These are phyloP conservation scores for Isichthys henryi DNA, from an alignment of 2,113 vertebrate species.

Conservation along the genomic window DNA sequence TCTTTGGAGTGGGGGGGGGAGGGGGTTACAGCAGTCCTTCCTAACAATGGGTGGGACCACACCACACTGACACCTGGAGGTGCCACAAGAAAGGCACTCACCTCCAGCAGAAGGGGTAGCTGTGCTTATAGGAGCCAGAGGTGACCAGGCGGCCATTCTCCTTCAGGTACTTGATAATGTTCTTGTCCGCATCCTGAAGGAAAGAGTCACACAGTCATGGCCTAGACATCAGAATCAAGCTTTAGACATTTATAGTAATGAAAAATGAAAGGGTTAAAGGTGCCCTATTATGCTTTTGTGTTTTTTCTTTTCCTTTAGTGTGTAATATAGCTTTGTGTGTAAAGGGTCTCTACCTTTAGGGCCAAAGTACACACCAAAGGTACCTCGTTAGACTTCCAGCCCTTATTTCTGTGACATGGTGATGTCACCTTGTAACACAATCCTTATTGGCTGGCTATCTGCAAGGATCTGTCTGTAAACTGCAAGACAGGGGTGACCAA, in stretches of 20 bases:
- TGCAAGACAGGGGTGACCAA: neutral
- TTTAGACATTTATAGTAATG: neutral
- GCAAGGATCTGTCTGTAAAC: no score
- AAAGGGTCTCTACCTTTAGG: neutral
- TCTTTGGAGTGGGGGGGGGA: neutral
- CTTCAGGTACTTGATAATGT: slow-evolving; percentile 83
- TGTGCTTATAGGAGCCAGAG: slow-evolving; percentile 73
- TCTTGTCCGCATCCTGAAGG: slow-evolving; percentile 86
- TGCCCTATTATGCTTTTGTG: neutral
- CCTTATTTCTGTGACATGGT: neutral
- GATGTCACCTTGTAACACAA: neutral
- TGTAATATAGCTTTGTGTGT: neutral
- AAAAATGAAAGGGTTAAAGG: neutral
- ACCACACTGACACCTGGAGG: neutral
- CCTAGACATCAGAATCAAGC: neutral
- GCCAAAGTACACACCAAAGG: no score
- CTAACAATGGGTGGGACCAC: neutral
- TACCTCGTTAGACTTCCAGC: neutral
- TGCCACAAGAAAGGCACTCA: slow-evolving; percentile 43
- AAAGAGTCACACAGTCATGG: slow-evolving; percentile 13
- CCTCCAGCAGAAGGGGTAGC: slow-evolving; percentile 98
- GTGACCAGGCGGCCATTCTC: slow-evolving; percentile 79
- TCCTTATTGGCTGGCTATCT: neutral
- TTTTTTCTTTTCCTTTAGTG: neutral
- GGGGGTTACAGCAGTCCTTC: neutral